phyloP scores from a whole-genome alignment of 1,140 invertebrate genomes.

The Anadara kagoshimensis region DNA sequence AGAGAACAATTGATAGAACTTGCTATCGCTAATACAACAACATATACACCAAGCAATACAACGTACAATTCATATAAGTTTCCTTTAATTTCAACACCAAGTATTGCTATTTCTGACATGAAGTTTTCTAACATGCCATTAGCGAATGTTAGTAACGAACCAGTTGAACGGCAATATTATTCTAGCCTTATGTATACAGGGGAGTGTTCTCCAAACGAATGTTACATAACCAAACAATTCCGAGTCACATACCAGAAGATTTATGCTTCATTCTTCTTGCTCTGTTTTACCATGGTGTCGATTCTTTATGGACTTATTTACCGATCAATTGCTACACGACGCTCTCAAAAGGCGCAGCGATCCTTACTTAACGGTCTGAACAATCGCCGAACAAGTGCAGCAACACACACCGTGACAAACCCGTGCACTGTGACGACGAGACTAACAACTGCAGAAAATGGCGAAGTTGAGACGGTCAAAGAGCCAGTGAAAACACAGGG shows the following conservation, averaged over 20 bases:
- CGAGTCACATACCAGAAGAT: slow-evolving; percentile 56
- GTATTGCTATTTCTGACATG: not conserved
- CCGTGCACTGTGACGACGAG: slow-evolving; percentile 19
- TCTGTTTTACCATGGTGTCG: slow-evolving; percentile 57
- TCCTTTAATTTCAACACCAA: not conserved
- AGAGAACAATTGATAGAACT: not conserved
- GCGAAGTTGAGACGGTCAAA: slow-evolving; percentile 3
- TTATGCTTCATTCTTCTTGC: slow-evolving; percentile 61
- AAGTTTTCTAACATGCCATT: not conserved
- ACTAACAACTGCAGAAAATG: slow-evolving; percentile 13
- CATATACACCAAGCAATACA: not conserved
- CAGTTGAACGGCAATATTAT: not conserved
- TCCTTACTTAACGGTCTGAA: slow-evolving; percentile 6
- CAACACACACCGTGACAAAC: slow-evolving; percentile 9
- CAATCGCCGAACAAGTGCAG: slow-evolving; percentile 15
- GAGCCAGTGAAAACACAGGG: not conserved
- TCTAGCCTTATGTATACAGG: slow-evolving; percentile 16
- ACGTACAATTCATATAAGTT: not conserved
- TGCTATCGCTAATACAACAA: not conserved
- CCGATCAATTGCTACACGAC: slow-evolving; percentile 53
- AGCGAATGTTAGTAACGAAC: not conserved
- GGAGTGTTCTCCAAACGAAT: slow-evolving; percentile 43
- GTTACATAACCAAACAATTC: slow-evolving; percentile 45
- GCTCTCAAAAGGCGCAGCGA: slow-evolving; percentile 23
- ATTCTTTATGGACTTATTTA: slow-evolving; percentile 65